phyloP scores from a whole-genome alignment of 2,113 vertebrate genomes.

The Microtus oregoni region DNA sequence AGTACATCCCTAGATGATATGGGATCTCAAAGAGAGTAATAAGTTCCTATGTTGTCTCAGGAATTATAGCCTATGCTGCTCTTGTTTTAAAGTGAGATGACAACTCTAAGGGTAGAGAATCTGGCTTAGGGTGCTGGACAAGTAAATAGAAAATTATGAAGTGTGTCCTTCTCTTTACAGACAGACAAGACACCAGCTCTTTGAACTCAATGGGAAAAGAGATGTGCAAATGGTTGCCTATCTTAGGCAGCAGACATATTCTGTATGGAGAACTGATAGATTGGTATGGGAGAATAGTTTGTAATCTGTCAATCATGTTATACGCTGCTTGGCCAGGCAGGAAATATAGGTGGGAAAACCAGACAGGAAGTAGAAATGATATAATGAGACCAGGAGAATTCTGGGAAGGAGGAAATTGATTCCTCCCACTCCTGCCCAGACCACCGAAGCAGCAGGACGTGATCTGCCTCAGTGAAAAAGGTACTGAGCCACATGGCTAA shows the following conservation, averaged over 20 bases:
- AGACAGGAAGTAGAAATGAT: too few relatives aligned
- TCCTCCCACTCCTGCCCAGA: too few relatives aligned
- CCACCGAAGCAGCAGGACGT: too few relatives aligned
- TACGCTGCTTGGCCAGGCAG: too few relatives aligned
- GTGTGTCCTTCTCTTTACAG: neutral
- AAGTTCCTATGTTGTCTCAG: neutral
- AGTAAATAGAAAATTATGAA: neutral
- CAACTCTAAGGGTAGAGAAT: neutral
- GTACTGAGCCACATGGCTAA: too few relatives aligned
- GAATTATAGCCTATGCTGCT: neutral
- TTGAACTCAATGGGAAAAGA: neutral
- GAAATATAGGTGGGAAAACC: too few relatives aligned
- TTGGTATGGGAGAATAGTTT: too few relatives aligned
- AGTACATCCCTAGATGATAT: too few relatives aligned
- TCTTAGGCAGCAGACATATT: neutral
- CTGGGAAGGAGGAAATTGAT: too few relatives aligned
- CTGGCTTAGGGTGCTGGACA: neutral
- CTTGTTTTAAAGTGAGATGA: neutral
- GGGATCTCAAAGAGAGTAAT: neutral
- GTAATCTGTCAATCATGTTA: too few relatives aligned
- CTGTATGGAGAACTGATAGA: neutral
- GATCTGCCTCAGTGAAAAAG: too few relatives aligned
- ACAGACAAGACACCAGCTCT: neutral
- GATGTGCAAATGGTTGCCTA: constrained; percentile 22
- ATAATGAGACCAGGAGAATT: too few relatives aligned